phyloP scores from a whole-genome alignment of 2,888 invertebrate species.

The Diabrotica balteata region DNA sequence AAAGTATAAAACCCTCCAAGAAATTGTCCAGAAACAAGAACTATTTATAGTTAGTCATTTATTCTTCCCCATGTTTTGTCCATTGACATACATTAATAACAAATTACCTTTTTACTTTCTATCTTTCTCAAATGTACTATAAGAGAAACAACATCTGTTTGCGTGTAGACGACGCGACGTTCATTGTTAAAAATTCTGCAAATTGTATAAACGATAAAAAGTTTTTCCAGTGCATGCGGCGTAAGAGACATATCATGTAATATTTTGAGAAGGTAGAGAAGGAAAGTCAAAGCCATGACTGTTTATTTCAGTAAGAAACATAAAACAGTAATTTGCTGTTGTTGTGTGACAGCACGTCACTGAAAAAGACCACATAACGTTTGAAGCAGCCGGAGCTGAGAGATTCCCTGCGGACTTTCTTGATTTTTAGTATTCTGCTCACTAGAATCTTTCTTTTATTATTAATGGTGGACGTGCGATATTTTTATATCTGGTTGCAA shows the following conservation, averaged over 20 bases:
- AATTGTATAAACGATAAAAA: too few relatives aligned
- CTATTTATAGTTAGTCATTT: too few relatives aligned
- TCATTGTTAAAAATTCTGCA: too few relatives aligned
- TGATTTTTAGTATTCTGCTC: slow-evolving; percentile 56
- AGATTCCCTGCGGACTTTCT: slow-evolving; percentile 50
- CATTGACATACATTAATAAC: too few relatives aligned
- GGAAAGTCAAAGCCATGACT: slow-evolving; percentile 4
- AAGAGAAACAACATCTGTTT: too few relatives aligned
- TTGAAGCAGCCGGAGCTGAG: slow-evolving; percentile 48
- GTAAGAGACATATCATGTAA: background rate
- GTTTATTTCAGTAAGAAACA: slow-evolving; percentile 20
- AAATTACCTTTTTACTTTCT: too few relatives aligned
- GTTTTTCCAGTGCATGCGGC: too few relatives aligned
- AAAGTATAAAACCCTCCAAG: too few relatives aligned
- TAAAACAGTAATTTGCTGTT: slow-evolving; percentile 32
- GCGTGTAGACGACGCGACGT: too few relatives aligned
- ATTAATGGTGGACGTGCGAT: slow-evolving; percentile 54
- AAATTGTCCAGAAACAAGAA: too few relatives aligned
- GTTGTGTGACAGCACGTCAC: slow-evolving; percentile 33
- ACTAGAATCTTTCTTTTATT: slow-evolving; percentile 52
- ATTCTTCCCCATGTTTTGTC: too few relatives aligned
- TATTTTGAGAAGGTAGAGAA: slow-evolving; percentile 3
- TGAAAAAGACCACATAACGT: slow-evolving; percentile 42
- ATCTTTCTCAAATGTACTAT: too few relatives aligned
- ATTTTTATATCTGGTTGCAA: slow-evolving; percentile 54